Evolutionary conservation across 2,113 vertebrate species (phyloP), one percentile per base, ranked within the genome.

Genomic region (Nasalis larvatus): DNA sequence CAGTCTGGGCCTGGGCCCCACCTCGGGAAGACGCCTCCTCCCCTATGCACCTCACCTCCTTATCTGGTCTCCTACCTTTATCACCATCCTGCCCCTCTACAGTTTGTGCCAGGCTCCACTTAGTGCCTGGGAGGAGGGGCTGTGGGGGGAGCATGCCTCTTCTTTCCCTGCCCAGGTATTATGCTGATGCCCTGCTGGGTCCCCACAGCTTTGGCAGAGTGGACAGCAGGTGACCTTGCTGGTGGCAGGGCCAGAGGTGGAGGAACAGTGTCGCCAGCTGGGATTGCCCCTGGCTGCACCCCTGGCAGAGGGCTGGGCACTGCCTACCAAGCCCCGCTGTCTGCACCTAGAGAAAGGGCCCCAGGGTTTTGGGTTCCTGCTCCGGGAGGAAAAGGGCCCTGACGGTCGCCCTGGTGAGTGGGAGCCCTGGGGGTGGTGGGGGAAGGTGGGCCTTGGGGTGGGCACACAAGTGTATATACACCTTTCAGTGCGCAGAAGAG

Each of bases 281-380:
- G 99, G 99, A 2, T 96, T 99, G 96, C 98, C 98, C 49, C 98
- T 99, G 97, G 98, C 98, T 0, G 99, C 99, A 0, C 97, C 98
- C 30, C 42, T 99, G 97, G 99, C 99, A 0, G 98, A 99, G 63
- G 98, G 98, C 87, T 98, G 98, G 95, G 98, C 98, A 85, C 98
- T 99, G 9, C 99, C 99, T 7, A 97, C 99, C 95, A 97, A 68
- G 52, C 98, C 98, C n/a, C 99, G 99, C n/a, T 99, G 98, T 90
- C 97, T 99, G 97, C 98, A 98, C 78, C 96, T 99, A 63, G 95
- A 98, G 32, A 99, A 99, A 96, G 99, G 99, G 17, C 97, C 95
- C 0, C 95, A 98, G 27, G 99, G 99, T 42, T 99, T 99, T 0
- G 99, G 99, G 12, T 99, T 99, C 95, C 98, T 99, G 95, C 98